Evolutionary conservation across 2,113 vertebrate species (phyloP), one percentile per base, ranked within the genome.

Genomic region (Protomyctophum bolini): DNA sequence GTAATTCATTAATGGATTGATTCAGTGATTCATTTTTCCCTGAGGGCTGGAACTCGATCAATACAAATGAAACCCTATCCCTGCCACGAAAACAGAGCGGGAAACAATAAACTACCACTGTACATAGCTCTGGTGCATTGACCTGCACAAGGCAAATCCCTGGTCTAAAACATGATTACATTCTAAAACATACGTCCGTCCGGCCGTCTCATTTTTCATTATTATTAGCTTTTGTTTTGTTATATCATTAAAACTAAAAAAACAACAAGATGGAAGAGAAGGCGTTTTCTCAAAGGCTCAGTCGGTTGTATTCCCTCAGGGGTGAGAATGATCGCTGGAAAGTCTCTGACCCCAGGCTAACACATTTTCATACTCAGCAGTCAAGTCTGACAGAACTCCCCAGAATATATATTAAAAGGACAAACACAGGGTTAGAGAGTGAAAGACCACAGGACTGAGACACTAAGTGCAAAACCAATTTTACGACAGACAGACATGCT

Each of bases 271-370:
- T 63, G 59, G 33, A 73, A 51, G 50, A 21, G 51, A 68, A 67
- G 65, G 79, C 64, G 60, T 73, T 75, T 77, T 75, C 62, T 64
- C 55, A 2, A 54, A 62, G 12, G 54, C 14, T 45, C 77, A 59
- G 60, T 58, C 67, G 45, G 63, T 29, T 58, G 63, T 63, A 73
- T 62, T 59, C 69, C 33, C 4, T 62, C 14, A 49, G 71, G 84
- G 73, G 62, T 70, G 80, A 70, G 80, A 86, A 83, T 82, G 72
- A 86, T 51, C 8, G n/a, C 70, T 56, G 61, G 66, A 81, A 70
- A 82, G 70, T 70, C 76, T 77, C 29, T 81, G 80, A 80, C 82
- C 77, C 55, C 73, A 76, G 70, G 69, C 77, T 68, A 82, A 82
- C 76, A 78, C 61, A 70, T 75, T 85, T 84, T 65, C 84, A 81